Base-by-base conservation (phyloP, 2,797 vertebrate genomes). In the Typhlichthys subterraneus region DNA sequence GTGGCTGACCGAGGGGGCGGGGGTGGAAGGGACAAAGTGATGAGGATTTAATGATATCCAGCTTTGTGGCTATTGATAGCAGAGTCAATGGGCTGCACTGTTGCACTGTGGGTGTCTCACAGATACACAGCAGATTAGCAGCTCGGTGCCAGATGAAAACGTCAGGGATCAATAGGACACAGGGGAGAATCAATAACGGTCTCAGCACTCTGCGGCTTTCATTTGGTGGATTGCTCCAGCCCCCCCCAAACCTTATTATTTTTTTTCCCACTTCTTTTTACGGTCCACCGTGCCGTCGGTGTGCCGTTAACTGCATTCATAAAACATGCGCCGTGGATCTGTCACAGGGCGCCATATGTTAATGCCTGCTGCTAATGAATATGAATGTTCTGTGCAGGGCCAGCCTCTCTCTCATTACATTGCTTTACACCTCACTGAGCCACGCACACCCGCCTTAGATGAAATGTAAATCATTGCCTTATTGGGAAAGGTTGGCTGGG, bases 401-500 rank as follows among this genome's bases (percentile, higher is more conserved):
- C 73, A 91, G 90, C 87, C 89, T 76, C 90, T 49, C 90, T 94
- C 93, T 92, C 94, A 94, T 96, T 94, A 93, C 92, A 90, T 91
- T 90, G 90, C 93, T 95, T 93, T 93, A 94, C 94, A 94, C 90
- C 91, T 94, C 93, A 12, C 88, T 72, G 90, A 79, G 83, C 84
- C 10, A 59, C 60, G 88, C 93, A 92, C 95, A 94, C 91, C 94
- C 91, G 91, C 89, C 89, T 87, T 70, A 92, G 91, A 94, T 93
- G 89, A 94, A 94, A 95, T 92, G 93, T 93, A 95, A 96, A 96
- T 95, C 93, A 93, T 88, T 56, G 87, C 92, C 93, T 94, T 94
- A 93, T 92, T 91, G 88, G 85, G 86, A 23, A 23, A 23, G 19
- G 19, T 23, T 23, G 19, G 19, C 2, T 23, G 19, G 19, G 19